Base-by-base conservation (phyloP, 1,140 invertebrate genomes). In the Aplysia californica region DNA sequence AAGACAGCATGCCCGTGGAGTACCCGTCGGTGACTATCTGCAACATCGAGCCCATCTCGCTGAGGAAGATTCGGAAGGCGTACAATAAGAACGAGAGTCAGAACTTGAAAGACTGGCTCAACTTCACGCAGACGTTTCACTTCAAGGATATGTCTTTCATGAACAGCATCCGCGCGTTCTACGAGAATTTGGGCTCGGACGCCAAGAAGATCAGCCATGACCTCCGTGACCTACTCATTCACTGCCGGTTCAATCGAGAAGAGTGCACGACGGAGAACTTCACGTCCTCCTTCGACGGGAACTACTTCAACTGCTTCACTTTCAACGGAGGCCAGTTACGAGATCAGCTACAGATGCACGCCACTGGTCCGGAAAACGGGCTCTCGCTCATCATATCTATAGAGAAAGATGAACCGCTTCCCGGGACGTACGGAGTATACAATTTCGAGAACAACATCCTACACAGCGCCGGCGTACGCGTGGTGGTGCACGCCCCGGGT, bases 401-500 rank as follows among this genome's bases (percentile, higher is more conserved):
- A 39, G 86, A 87, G 50, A 87, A 86, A 76, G 85, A 84, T 65
- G 84, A 87, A 58, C 83, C 86, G 5, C 83, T 83, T 29, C 67
- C 82, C 21, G 85, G 84, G 29, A 75, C 79, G 1, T 87, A 84
- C 59, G 86, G 86, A 33, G 66, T 86, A n/a, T 87, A 87, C 70
- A 81, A 87, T 70, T 76, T 84, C 0, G 80, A 84, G 55, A 83
- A 85, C 36, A 86, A 87, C 61, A 84, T 87, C 26, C 81, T 82
- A 21, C 84, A 87, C 75, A 86, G 84, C 72, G 86, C 87, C 10
- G 90, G 90, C 5, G 82, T 88, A 39, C 75, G 90, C 67, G 83
- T 91, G 2, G 85, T 90, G 33, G 84, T 90, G 10, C 90, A 91
- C 80, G 85, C 85, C n/a, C 87, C 89, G 35, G 82, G 87, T 71